Conservation (phyloP, 2,888 invertebrate species). For the Blastobasis adustella region DNA sequence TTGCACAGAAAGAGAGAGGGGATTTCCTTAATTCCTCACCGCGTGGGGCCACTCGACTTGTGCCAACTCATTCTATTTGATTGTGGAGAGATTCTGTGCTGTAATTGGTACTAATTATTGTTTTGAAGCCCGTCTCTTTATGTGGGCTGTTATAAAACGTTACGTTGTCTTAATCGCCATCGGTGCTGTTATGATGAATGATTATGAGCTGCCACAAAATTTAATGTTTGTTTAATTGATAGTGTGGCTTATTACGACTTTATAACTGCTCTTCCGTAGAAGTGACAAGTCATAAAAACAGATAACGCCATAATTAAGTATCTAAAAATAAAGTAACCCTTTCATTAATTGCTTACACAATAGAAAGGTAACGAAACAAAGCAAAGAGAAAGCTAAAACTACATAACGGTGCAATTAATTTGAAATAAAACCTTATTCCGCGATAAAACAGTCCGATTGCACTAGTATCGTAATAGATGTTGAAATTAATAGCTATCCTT, state of each 20-base stretch:
- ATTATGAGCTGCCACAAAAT: slow-evolving; percentile 5
- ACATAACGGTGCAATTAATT: background rate
- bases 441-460: slow-evolving; percentile 28
- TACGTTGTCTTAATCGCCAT: slow-evolving; percentile 23
- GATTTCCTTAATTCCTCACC: slow-evolving; percentile 47
- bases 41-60: slow-evolving; percentile 63
- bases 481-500: slow-evolving; percentile 59
- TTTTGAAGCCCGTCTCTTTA: slow-evolving; percentile 49
- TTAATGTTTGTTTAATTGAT: background rate
- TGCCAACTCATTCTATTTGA: slow-evolving; percentile 69
- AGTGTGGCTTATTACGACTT: background rate
- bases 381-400: too few species aligned
- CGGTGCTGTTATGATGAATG: slow-evolving; percentile 23
- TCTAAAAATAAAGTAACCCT: too few species aligned
- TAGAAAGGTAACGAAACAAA: too few species aligned
- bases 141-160: slow-evolving; percentile 34
- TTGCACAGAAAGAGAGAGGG: slow-evolving; percentile 33
- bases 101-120: slow-evolving; percentile 70
- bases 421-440: slow-evolving; percentile 12
- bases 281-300: too few species aligned
- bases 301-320: too few species aligned
- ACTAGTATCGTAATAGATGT: slow-evolving; percentile 33
- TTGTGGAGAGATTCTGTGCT: slow-evolving; percentile 58
- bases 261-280: background rate
- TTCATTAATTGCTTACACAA: too few species aligned